These are phyloP conservation scores for Cardinalis cardinalis DNA, from an alignment of 2,113 vertebrate species.

Conservation along the genomic window DNA sequence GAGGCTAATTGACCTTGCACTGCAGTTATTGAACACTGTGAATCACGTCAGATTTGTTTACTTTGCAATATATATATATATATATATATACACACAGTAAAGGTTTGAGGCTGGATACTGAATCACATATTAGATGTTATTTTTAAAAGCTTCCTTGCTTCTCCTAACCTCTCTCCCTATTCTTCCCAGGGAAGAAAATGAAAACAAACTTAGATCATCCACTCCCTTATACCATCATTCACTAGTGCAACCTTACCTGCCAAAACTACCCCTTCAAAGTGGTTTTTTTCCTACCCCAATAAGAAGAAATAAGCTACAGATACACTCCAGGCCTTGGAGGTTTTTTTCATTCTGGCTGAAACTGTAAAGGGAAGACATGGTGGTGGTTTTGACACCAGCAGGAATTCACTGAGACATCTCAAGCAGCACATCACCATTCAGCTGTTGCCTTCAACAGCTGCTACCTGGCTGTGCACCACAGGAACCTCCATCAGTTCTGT, in stretches of 20 bases:
- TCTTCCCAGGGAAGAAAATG: neutral
- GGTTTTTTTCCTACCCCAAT: neutral
- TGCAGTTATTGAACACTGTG: neutral
- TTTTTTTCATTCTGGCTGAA: neutral
- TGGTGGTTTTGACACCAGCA: neutral
- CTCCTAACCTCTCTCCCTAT: neutral
- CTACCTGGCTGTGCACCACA: neutral
- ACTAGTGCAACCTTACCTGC: neutral
- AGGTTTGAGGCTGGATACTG: neutral
- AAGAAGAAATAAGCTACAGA: neutral
- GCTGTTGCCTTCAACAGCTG: neutral
- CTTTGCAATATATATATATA: neutral
- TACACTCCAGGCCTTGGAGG: neutral
- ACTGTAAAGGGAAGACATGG: fast-evolving
- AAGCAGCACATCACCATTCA: neutral
- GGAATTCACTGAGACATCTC: neutral
- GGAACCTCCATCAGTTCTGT: neutral
- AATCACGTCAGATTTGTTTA: constrained; percentile 1
- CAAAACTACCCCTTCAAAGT: neutral
- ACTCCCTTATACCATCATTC: neutral
- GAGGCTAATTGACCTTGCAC: constrained; percentile 25
- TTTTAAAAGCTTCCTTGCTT: constrained; percentile 15
- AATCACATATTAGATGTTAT: neutral
- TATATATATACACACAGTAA: neutral
- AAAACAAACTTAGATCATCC: neutral